Evolutionary conservation across 2,113 vertebrate species (phyloP), one percentile per base, ranked within the genome.

Genomic region (Oncorhynchus keta): DNA sequence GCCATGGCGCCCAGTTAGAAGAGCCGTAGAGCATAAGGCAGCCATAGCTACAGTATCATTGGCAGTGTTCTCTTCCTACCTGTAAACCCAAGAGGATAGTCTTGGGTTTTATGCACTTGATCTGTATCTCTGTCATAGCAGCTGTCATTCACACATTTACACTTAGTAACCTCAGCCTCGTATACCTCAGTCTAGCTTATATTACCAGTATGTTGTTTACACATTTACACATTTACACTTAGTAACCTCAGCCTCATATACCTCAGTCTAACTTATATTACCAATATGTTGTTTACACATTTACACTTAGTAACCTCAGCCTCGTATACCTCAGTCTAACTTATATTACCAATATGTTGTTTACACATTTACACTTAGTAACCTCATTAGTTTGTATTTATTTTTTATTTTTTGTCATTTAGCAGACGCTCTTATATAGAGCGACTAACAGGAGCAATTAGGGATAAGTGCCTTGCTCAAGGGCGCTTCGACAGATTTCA

Each of bases 91-190:
- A 20, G 7, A 24, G 22, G 48, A 45, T 24, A 26, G 32, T 77
- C 51, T 79, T 69, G 32, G 69, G 79, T 86, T 85, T 73, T 81
- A 73, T 57, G 61, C 70, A 22, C 24, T 14, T 1, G 20, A 55
- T 51, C 77, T 16, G 22, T 59, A 8, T 76, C 67, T 64, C 20
- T 65, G 32, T 18, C 12, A 55, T 18, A 49, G 67, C 69, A 65
- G 75, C 82, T 76, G 78, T 71, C 74, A 76, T 68, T 62, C 11
- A 14, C 71, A 57, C 62, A 65, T 32, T 69, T 74, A 77, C 75
- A 72, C 79, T 76, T 26, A 62, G 28, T 48, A 72, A 1, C 62
- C 70, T 55, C 59, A 20, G 5, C 7, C 59, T 62, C n/a, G 6
- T 24, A 62, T 22, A 62, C 16, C 20, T n/a, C 59, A 18, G 51